A percentile compares a stretch with the other conserved stretches of the same genome.
phyloP scores from a whole-genome alignment of 2,888 invertebrate genomes.

The Himalopsyche kuldschensis region DNA sequence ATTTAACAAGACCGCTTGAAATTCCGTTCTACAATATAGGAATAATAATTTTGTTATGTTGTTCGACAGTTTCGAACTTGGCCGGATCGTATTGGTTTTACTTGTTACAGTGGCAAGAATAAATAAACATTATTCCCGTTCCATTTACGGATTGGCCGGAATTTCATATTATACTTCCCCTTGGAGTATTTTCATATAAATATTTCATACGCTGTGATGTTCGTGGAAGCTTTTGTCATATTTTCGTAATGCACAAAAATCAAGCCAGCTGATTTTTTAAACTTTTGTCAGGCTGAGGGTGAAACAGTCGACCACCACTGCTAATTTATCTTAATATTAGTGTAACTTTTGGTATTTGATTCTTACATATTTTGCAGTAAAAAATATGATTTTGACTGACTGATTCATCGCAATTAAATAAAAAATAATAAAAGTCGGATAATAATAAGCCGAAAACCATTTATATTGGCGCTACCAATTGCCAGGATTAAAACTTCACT shows the following conservation, averaged over 20 bases:
- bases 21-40: not conserved
- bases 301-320: too few species aligned
- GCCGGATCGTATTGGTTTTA: not conserved
- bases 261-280: not conserved
- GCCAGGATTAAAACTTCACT: too few species aligned
- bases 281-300: too few species aligned
- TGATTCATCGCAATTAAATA: too few species aligned
- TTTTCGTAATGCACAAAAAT: not conserved
- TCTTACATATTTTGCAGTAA: too few species aligned
- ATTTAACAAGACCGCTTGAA: not conserved
- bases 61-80: not conserved
- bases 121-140: not conserved
- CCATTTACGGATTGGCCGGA: not conserved
- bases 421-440: too few species aligned
- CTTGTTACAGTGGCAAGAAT: not conserved
- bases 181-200: not conserved
- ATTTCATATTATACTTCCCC: not conserved
- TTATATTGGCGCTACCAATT: too few species aligned
- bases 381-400: too few species aligned
- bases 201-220: not conserved
- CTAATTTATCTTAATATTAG: too few species aligned
- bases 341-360: too few species aligned
- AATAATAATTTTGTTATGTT: not conserved
- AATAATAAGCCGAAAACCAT: too few species aligned
- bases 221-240: not conserved